Base-by-base conservation (phyloP, 2,888 invertebrate species). In the Callimorpha dominula region DNA sequence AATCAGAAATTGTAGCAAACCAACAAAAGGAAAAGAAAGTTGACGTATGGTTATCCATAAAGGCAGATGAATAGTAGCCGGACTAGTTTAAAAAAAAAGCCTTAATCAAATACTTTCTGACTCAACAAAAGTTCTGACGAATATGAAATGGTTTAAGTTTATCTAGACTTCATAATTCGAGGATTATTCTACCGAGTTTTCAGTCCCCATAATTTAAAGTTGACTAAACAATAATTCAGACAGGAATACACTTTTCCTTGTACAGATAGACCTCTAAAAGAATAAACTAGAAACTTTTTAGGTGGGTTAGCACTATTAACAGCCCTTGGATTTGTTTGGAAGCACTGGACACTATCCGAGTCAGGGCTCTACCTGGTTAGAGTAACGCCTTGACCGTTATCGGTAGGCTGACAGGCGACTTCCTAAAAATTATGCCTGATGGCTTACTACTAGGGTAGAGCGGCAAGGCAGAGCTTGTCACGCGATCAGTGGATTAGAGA, bases 41-140 rank as follows among this genome's bases (percentile, higher is more conserved):
- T n/a, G 20, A 57, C 20, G 0, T 20, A 20, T 11, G 14, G 0
- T 14, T 50, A 14, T 50, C 50, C 4, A 50, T 20, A 20, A 20
- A 5, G 4, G 57, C 9, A 5, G 20, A 20, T 57, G 57, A 57
- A 20, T 12, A 57, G 20, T 52, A 52, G 52, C 0, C 6, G 52
- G n/a, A n/a, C 54, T 54, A 31, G 31, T 31, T 31, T 31, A 1
- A 31, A 31, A 31, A 31, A 31, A 65, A 15, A 46, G 42, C 49
- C 65, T 65, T 80, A 80, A 74, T 80, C 82, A 72, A 81, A 72
- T 70, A 40, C 65, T 68, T 68, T 72, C 65, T 72, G 63, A 50
- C 63, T 57, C 31, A 62, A 62, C 68, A 57, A 31, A 69, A 71
- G 57, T 49, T 62, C 7, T 65, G 43, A 67, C 14, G 17, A 57